Evolutionary conservation across 2,888 invertebrate genomes (phyloP), one percentile per base, ranked within the genome.

Genomic region (Caradrina clavipalpis): DNA sequence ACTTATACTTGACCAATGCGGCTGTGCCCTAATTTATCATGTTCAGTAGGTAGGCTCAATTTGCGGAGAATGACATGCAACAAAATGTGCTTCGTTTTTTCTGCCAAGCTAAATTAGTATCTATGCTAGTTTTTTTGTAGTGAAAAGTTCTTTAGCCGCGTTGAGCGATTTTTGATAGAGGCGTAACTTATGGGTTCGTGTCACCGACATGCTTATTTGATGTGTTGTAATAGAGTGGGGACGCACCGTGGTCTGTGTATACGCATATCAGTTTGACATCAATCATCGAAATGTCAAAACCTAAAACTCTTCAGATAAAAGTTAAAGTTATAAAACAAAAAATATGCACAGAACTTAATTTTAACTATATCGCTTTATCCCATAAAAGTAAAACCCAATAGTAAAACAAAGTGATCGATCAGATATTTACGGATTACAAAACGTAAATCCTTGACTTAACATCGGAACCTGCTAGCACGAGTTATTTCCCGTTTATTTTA

Each of bases 401-500:
- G 3, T 59, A 62, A 69, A 67, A 60, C 22, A 4, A 22, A 49
- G 35, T 39, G 73, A 76, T 79, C n/a, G n/a, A 15, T 58, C 35
- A 61, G 69, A 78, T 80, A 63, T 66, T 73, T 35, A 53, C 2
- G 49, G 70, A 73, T 75, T 80, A 77, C 59, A 67, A 70, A 69
- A 51, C 49, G 19, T 8, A 26, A 65, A 59, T 53, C 50, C 55
- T 58, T 66, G 55, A 71, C 55, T 55, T 39, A 39, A 53, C 42
- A 67, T 78, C 39, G 42, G 39, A 70, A 73, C 55, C 62, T 59
- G 22, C 15, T 35, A 35, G 51, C 39, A 58, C 35, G 58, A 78
- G 68, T 72, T 74, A 80, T 78, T 73, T 67, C 56, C 45, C 68
- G 58, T 72, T 70, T 62, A 71, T 42, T 82, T 82, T 82, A 71